Percentiles rank a stretch among this genome's conserved stretches.
These are phyloP conservation scores for Palythoa grandis DNA, from an alignment of 92 coral and sea anemone genomes.

Conservation along the genomic window DNA sequence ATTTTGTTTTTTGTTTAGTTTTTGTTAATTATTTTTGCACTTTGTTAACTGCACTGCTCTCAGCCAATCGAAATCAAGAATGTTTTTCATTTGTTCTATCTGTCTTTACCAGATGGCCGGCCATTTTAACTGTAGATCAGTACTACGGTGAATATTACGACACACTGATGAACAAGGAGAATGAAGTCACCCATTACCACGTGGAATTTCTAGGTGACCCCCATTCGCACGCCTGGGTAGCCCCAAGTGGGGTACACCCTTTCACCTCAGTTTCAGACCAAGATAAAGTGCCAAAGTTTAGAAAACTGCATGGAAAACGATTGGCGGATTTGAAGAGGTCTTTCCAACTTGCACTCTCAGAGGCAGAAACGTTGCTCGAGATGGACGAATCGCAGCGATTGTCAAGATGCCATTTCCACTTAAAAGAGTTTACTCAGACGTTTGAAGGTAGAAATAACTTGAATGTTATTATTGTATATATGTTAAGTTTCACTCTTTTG, in stretches of 20 bases:
- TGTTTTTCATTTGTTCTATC: background rate
- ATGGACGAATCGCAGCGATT: slow-evolving; percentile 69
- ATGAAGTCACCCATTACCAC: slow-evolving; percentile 89
- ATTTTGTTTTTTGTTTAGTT: no score
- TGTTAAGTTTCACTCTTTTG: no score
- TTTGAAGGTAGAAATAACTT: slow-evolving; percentile 13
- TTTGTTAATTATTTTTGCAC: no score
- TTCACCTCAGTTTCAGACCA: slow-evolving; percentile 67
- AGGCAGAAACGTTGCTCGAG: slow-evolving; percentile 60
- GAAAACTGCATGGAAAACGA: slow-evolving; percentile 58
- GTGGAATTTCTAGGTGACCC: slow-evolving; percentile 93
- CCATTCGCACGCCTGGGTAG: slow-evolving; percentile 88
- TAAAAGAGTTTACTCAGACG: background rate
- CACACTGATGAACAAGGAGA: slow-evolving; percentile 83
- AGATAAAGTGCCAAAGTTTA: slow-evolving; percentile 64
- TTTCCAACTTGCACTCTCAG: slow-evolving; percentile 77
- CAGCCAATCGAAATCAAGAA: no score
- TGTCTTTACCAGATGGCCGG: slow-evolving; percentile 80
- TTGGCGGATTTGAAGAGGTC: slow-evolving; percentile 67
- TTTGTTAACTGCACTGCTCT: no score
- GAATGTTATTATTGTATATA: no score
- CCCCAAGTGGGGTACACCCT: slow-evolving; percentile 74
- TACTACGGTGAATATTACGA: slow-evolving; percentile 90
- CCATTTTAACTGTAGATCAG: slow-evolving; percentile 89
- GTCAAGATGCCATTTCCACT: slow-evolving; percentile 70